Base-by-base conservation (phyloP, 2,113 vertebrate genomes). In the Pterocles orientalis region DNA sequence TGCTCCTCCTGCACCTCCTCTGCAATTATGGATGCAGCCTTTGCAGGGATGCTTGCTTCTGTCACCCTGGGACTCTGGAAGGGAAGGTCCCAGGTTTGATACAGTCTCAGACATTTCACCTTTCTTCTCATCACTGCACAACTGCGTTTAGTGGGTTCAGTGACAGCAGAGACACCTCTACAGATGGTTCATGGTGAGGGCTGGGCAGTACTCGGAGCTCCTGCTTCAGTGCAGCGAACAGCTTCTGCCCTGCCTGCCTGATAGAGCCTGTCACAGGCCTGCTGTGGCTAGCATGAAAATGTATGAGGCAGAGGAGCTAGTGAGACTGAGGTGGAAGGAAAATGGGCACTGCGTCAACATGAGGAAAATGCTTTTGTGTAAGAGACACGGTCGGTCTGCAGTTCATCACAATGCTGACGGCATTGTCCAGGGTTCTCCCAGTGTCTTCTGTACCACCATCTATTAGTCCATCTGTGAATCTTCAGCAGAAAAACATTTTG, bases 341-440 rank as follows among this genome's bases (percentile, higher is more conserved):
- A 81, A 84, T 0, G 1, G 16, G 7, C 14, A 20, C n/a, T 39
- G 12, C 39, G n/a, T 20, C 56, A 60, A 70, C 21, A 64, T 0
- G 0, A 86, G 45, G 28, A 64, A 82, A 80, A 56, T 36, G 29
- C 11, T 19, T 68, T 76, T 64, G 3, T 47, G 20, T 36, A 12
- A 58, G 36, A 47, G 29, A 34, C 1, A 5, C 0, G 0, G 4
- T 48, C 54, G 7, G 18, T 41, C 29, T 60, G 43, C 68, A 56
- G 28, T 29, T 83, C 48, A 48, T 69, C 62, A 18, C 29, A 41
- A 26, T 0, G 1, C 18, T 77, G 16, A 18, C 1, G 2, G 10
- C 23, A 20, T 45, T 43, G 39, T 21, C 28, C 66, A 33, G 33
- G 6, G 5, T 54, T 24, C 34, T 83, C 12, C 21, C 15, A 43